Evolutionary conservation across 2,113 vertebrate species (phyloP), one percentile per base, ranked within the genome.

Genomic region (Lutjanus erythropterus): DNA sequence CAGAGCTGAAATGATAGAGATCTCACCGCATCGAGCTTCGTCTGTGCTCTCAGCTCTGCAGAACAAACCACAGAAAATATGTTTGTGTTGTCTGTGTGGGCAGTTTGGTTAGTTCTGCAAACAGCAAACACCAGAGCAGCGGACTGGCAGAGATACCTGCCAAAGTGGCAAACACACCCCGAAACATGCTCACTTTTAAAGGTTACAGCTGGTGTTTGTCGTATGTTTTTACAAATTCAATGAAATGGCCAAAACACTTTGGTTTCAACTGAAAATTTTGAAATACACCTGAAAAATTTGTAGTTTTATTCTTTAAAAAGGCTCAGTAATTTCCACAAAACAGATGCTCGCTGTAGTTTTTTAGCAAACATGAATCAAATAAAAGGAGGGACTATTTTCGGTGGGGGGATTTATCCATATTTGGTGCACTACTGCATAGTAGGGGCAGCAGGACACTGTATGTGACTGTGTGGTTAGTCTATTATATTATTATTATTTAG

Each of bases 41-140:
- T 71, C 67, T 53, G 31, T 37, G 53, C 67, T 65, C 50, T 82
- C 75, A 29, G 60, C 60, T 70, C 66, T 52, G 68, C 71, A 41
- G 29, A 78, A 29, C 71, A 80, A 70, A 80, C 81, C 86, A 41
- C 78, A 68, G 47, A 64, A 41, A 73, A 53, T 53, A 59, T 66
- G 86, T 85, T 64, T 53, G 65, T 50, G 69, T 52, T 68, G 60
- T 61, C 14, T 21, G 58, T 71, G 62, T 15, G 78, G 68, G 19
- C 60, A 5, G 9, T 64, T 71, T 58, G 75, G 70, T 47, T 23
- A 53, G 42, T 19, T 46, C 19, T 16, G 6, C 41, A 49, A 66
- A 66, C 62, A 46, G 19, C 35, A 16, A 58, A 39, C 47, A 23
- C 19, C 31, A 59, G 53, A 67, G 70, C 70, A 9, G 41, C 39